Evolutionary conservation across 1,140 invertebrate genomes (phyloP), one percentile per base, ranked within the genome.

Genomic region (Vanessa atalanta): DNA sequence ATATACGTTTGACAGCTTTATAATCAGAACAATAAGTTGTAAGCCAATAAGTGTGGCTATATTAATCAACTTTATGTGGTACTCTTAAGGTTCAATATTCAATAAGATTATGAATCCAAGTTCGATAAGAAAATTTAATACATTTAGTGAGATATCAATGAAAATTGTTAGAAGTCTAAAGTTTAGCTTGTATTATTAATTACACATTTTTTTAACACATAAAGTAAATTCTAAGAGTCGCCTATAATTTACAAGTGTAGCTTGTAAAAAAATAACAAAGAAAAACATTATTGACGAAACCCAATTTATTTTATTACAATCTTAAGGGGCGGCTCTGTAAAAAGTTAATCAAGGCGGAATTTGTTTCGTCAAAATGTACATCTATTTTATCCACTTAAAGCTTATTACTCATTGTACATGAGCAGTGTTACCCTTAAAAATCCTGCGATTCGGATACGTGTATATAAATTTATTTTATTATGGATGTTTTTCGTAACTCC

Each of bases 231-330:
- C 13, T 15, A 15, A 14, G 3, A n/a, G 31, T 6, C 2, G 26
- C 15, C 15, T 37, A 3, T 61, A 61, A 61, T 2, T 23, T 61
- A 31, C 13, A 61, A 23, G 6, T 57, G 16, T 68, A 68, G n/a
- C 53, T 26, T 13, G 1, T 14, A 47, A 68, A 68, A 68, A 14
- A 20, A 43, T 12, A 57, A 57, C 51, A 68, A 68, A 68, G 37
- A 37, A 37, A 61, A 55, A 57, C 37, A 13, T 55, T 57, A 68
- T 55, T 57, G 13, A 68, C 51, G 51, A 55, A 68, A 57, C 31
- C 51, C 51, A 68, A 68, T 68, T 68, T 68, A 57, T 68, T 43
- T 68, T 68, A 26, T 68, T 47, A 68, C 66, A 68, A 57, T 20
- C 16, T 68, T 57, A 57, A 57, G 31, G 13, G 66, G n/a, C 51